These are phyloP conservation scores for Drosophila miranda DNA, from an alignment of 1,140 invertebrate genomes.

Conservation along the genomic window DNA sequence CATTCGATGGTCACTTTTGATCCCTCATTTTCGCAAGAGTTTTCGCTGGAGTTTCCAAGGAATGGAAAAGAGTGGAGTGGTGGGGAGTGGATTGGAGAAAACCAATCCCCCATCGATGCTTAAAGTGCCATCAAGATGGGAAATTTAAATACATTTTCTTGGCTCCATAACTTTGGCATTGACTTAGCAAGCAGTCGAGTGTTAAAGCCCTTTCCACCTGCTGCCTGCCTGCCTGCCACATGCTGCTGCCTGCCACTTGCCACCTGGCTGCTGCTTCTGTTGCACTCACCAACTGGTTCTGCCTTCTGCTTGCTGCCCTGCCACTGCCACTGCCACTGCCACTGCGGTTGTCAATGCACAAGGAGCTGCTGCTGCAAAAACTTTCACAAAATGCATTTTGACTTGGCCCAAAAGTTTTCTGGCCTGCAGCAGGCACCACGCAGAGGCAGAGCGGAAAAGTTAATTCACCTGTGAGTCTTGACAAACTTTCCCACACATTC, in stretches of 20 bases:
- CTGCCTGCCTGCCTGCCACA: background rate
- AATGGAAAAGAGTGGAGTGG: too few relatives aligned
- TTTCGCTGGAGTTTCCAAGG: too few relatives aligned
- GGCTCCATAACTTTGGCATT: constrained; percentile 53
- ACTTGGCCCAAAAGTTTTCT: constrained; percentile 63
- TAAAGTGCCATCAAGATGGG: constrained; percentile 21
- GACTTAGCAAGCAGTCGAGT: constrained; percentile 55
- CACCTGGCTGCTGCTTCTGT: constrained; percentile 6
- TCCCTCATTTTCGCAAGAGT: constrained; percentile 4
- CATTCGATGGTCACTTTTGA: constrained; percentile 34
- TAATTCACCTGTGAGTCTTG: constrained; percentile 78
- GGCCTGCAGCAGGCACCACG: constrained; percentile 48
- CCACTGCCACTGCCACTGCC: constrained; percentile 42
- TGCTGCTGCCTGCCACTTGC: constrained; percentile 11
- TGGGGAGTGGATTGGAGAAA: background rate
- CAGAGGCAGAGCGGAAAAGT: constrained; percentile 62
- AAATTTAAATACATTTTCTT: constrained; percentile 64
- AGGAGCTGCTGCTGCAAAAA: constrained; percentile 51
- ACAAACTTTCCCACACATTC: constrained; percentile 65
- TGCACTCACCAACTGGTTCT: background rate
- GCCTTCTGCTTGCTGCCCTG: too few relatives aligned
- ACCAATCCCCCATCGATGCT: constrained; percentile 11
- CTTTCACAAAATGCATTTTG: constrained; percentile 74
- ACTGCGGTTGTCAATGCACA: constrained; percentile 71
- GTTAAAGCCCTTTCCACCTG: constrained; percentile 50